These are phyloP conservation scores for Thymelicus sylvestris DNA, from an alignment of 2,888 invertebrate genomes.

Conservation along the genomic window DNA sequence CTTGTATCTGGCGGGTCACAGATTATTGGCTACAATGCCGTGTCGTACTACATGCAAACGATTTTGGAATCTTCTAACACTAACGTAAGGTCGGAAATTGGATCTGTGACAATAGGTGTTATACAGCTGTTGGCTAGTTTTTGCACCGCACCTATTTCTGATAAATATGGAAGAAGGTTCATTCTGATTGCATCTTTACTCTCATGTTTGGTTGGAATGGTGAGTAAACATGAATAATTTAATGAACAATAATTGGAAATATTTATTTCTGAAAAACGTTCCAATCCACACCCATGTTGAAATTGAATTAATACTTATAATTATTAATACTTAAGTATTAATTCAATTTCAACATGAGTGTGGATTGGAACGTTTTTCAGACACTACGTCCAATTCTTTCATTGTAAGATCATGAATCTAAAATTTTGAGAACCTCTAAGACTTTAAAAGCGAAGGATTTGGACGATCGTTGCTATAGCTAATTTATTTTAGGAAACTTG, in stretches of 20 bases:
- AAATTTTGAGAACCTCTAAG: no score
- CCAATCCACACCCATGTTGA: no score
- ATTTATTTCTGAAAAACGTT: no score
- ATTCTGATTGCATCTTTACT: constrained; percentile 48
- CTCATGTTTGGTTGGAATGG: constrained; percentile 56
- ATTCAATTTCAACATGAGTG: no score
- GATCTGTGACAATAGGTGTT: constrained; percentile 61
- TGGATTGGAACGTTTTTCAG: no score
- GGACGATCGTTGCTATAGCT: no score
- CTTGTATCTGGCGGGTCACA: constrained; percentile 51
- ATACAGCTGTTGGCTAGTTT: constrained; percentile 62
- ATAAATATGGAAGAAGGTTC: constrained; percentile 57
- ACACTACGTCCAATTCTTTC: no score
- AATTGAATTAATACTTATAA: no score
- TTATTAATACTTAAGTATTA: no score
- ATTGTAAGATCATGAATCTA: no score
- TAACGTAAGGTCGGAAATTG: constrained; percentile 56
- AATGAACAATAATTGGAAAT: background rate
- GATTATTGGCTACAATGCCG: constrained; percentile 59
- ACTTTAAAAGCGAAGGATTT: no score
- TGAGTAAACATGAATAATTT: constrained; percentile 41
- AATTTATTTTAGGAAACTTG: no score
- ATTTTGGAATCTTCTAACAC: constrained; percentile 64
- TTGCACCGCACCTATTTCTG: constrained; percentile 53
- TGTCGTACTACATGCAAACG: constrained; percentile 64